Conservation (phyloP, 2,888 invertebrate genomes). For the Chesias legatella region DNA sequence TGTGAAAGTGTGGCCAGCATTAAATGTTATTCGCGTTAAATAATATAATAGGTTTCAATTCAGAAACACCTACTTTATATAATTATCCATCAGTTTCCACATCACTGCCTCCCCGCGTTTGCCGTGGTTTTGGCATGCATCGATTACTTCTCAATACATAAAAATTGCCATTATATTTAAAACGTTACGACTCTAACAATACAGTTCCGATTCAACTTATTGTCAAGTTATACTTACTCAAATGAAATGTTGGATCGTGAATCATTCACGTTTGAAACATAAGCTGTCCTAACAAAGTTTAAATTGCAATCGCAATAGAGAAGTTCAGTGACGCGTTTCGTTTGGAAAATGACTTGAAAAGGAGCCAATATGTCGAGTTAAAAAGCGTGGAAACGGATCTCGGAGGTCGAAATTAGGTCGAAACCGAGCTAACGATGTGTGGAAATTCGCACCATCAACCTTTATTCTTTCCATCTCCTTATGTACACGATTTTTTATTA, state of each 20-base stretch:
- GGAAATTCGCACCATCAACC: slow-evolving; percentile 1
- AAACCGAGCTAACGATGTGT: slow-evolving; percentile 26
- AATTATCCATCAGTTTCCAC: slow-evolving; percentile 12
- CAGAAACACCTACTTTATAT: too few species aligned
- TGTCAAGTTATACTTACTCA: slow-evolving; percentile 17
- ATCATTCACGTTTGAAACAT: too few species aligned
- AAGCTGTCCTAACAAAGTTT: too few species aligned
- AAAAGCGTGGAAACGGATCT: slow-evolving; percentile 42
- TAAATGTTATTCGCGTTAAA: too few species aligned
- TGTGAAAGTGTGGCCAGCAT: too few species aligned
- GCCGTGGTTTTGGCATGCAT: slow-evolving; percentile 13
- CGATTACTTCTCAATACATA: slow-evolving; percentile 6
- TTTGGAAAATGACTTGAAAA: slow-evolving; percentile 37
- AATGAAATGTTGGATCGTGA: too few species aligned
- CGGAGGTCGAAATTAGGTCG: slow-evolving; percentile 29
- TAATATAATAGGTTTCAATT: too few species aligned
- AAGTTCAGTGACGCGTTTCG: slow-evolving; percentile 25
- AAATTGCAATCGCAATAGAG: neutral
- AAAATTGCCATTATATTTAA: too few species aligned
- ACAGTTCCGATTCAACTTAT: slow-evolving; percentile 4
- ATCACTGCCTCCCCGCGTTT: slow-evolving; percentile 9
- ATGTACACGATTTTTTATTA: too few species aligned
- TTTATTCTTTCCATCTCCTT: too few species aligned
- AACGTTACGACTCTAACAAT: neutral
- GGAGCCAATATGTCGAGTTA: slow-evolving; percentile 40